Evolutionary conservation across 2,888 invertebrate genomes (phyloP), one percentile per base, ranked within the genome.

Genomic region (Erynnis tages): DNA sequence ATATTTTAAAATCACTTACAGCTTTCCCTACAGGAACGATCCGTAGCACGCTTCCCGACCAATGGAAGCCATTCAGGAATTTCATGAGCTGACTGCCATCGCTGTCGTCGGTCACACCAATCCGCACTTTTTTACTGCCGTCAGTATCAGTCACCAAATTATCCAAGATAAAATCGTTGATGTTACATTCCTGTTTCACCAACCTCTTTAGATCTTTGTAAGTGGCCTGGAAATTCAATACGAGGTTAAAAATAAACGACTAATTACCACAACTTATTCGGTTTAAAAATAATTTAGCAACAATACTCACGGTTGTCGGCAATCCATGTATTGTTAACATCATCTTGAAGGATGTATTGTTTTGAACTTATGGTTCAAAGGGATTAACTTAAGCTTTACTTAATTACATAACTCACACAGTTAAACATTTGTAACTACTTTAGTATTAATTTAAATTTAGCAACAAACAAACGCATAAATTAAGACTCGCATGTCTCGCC

Each of bases 291-390:
- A 5, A 4, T 10, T 13, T 10, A 10, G 25, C 14, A 17, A 4
- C 43, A 43, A 37, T 25, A 65, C 72, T 61, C 71, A 86, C 86
- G 54, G 66, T 66, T 46, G 62, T 49, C 41, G 85, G 83, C 54
- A 87, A 68, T 54, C 86, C 85, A 54, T 75, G 76, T 55, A 86
- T 79, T 66, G 79, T 81, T 66, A 85, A 55, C 83, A 87, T 80
- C 84, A 87, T 87, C 60, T 80, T 84, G 68, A 35, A 7, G 32
- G 0, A 3, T 21, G 21, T 21, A 21, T 21, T 21, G 5, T 21
- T 21, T 21, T 21, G 21, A 21, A 5, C 21, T 21, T 21, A 4
- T 5, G 5, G 21, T 21, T 5, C 3, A 21, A 21, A 21, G 21
- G 5, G 21, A 21, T 21, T 21, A 21, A 21, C n/a, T n/a, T n/a